A percentile compares a stretch with the other conserved stretches of the same genome.
These are phyloP conservation scores for Lasioglossum figueresi DNA, from an alignment of 2,888 invertebrate species.

Conservation along the genomic window DNA sequence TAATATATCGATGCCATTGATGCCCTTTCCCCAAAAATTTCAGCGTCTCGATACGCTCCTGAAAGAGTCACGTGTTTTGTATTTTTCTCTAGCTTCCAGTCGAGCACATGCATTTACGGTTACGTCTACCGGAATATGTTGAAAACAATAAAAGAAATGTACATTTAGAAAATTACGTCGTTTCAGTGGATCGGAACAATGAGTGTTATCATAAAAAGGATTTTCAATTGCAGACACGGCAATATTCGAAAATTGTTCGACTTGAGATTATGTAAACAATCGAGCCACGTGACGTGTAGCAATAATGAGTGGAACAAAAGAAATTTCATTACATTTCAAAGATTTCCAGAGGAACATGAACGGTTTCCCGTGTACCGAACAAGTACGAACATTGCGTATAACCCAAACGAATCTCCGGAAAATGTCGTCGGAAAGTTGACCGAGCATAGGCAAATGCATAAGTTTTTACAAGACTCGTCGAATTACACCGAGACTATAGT, in stretches of 20 bases:
- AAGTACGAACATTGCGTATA: background rate
- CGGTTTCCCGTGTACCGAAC: background rate
- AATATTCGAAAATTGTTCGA: background rate
- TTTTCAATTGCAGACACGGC: background rate
- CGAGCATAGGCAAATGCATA: conserved; percentile 7
- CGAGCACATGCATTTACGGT: background rate
- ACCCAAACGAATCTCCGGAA: fast-evolving
- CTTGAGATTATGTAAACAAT: conserved; percentile 30
- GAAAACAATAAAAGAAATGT: background rate
- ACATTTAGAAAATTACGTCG: background rate
- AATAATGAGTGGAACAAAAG: background rate
- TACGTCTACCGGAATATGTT: background rate
- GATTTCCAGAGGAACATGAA: background rate
- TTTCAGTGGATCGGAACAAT: background rate
- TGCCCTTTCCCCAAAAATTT: background rate
- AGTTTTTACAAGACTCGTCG: background rate
- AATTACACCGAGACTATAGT: conserved; percentile 14
- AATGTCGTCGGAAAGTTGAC: fast-evolving
- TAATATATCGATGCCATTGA: background rate
- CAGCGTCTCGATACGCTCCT: background rate
- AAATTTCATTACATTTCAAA: background rate
- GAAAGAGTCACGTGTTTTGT: background rate
- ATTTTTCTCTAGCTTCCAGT: background rate
- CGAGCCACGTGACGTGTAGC: background rate
- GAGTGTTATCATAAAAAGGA: background rate